These are phyloP conservation scores for Brachyrhaphis roseni DNA, from an alignment of 2,797 vertebrate genomes.

Conservation along the genomic window DNA sequence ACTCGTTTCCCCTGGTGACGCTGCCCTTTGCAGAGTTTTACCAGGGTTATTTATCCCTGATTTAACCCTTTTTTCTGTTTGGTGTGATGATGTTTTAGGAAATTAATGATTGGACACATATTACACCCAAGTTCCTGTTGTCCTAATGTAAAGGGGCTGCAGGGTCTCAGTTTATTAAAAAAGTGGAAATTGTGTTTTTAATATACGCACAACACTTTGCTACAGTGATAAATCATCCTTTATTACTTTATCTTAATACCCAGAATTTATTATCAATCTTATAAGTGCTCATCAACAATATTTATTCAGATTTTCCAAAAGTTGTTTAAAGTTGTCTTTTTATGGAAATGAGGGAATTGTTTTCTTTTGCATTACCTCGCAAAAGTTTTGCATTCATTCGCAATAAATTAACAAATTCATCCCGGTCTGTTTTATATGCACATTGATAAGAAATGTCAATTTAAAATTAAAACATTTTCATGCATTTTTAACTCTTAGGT, in stretches of 20 bases:
- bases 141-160: background rate
- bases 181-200: background rate
- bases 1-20: slow-evolving; percentile 55
- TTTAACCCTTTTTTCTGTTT: slow-evolving; percentile 38
- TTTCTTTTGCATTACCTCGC: too few relatives aligned
- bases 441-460: too few relatives aligned
- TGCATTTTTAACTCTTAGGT: too few relatives aligned
- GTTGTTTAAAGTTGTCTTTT: background rate
- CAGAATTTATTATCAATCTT: background rate
- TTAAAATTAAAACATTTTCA: too few relatives aligned
- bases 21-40: slow-evolving; percentile 44
- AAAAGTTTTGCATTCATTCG: too few relatives aligned
- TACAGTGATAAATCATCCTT: background rate
- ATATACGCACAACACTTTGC: background rate
- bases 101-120: slow-evolving; percentile 15
- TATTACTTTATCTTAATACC: background rate
- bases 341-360: background rate
- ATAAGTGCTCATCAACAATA: background rate
- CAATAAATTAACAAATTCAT: too few relatives aligned
- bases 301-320: background rate
- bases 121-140: background rate
- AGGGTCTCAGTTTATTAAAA: background rate
- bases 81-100: slow-evolving; percentile 12
- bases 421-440: too few relatives aligned
- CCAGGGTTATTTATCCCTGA: slow-evolving; percentile 36